Evolutionary conservation across 2,113 vertebrate genomes (phyloP).

Genomic region (Geothlypis trichas): DNA sequence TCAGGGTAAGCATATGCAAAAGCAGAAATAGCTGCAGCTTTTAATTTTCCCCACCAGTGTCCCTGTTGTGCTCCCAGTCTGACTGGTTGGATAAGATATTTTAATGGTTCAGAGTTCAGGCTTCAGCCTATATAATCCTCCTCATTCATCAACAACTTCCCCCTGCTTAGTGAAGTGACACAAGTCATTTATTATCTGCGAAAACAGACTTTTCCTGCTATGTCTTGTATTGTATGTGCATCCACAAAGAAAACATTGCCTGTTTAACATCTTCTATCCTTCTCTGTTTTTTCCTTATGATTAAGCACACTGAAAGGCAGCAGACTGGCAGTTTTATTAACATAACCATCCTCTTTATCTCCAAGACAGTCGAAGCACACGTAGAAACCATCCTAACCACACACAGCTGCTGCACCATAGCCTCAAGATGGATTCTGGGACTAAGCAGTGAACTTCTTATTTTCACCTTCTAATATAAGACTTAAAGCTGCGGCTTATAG

Average conservation of each 20-base stretch:
- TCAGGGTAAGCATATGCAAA: neutral
- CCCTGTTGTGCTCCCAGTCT: neutral
- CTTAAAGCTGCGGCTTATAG: neutral
- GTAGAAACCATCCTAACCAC: neutral
- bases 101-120: constrained; percentile 14
- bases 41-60: neutral
- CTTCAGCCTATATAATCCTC: neutral
- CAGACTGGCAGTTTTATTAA: neutral
- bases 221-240: neutral
- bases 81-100: constrained; percentile 28
- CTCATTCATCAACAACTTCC: neutral
- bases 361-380: neutral
- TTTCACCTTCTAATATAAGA: neutral
- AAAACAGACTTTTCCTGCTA: neutral
- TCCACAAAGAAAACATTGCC: neutral
- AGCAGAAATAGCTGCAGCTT: neutral
- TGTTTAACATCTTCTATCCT: neutral
- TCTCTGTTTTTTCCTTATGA: neutral
- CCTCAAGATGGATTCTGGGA: neutral
- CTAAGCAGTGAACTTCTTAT: neutral
- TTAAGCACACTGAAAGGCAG: neutral
- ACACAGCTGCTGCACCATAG: neutral
- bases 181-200: neutral
- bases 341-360: neutral
- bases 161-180: neutral